Evolutionary conservation across 2,888 invertebrate genomes (phyloP), one percentile per base, ranked within the genome.

Genomic region (Auanema sp.): DNA sequence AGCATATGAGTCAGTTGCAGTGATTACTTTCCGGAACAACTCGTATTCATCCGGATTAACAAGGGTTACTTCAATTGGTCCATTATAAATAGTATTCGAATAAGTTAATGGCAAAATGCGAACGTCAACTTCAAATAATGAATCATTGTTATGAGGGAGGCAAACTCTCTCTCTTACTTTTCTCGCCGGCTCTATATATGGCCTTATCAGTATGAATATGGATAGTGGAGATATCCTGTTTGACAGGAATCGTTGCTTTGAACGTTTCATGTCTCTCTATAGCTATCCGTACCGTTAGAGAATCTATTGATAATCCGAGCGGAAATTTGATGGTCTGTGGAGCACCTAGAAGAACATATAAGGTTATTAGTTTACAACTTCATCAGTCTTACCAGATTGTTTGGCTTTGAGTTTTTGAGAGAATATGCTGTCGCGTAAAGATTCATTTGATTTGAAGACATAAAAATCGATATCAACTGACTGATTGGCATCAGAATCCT

Each of bases 141-240:
- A 14, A 21, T 18, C 21, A 11, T 14, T 55, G 24, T 50, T 53
- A 21, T 58, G 24, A 16, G 52, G 57, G 12, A 60, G 40, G 5
- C 10, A 33, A 16, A 24, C 24, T 11, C 47, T 21, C 12, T 50
- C 55, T 24, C 58, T 24, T 12, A 79, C 79, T 74, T 8, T 44
- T 71, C 61, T 80, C 79, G 1, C 69, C 72, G 16, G 72, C 69
- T 53, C 72, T 68, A 65, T 80, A 80, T 58, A 78, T 66, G 14
- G 64, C 59, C 64, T 79, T 80, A 56, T 77, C 76, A 1, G 76
- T 77, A 58, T 76, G 75, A n/a, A 80, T 61, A 55, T 76, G 73
- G 41, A 80, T 66, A n/a, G 66, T 64, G 24, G 66, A 64, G 6
- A 80, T 14, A 65, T 79, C 75, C 0, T 78, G 71, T 4, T 70